Conservation (phyloP, 2,797 vertebrate genomes). For the Hemitrygon akajei region DNA sequence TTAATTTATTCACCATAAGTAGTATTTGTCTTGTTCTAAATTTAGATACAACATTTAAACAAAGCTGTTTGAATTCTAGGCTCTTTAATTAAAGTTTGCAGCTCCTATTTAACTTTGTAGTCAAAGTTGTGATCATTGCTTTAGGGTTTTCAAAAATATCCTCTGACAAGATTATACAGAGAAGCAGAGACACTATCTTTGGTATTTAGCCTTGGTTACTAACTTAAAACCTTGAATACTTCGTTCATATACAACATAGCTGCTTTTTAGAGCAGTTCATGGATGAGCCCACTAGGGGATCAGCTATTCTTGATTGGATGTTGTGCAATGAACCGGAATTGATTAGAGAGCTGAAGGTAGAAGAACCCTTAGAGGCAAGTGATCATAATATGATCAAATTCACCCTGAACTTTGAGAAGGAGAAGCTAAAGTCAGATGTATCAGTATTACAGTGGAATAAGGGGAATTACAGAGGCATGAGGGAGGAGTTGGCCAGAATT, state of each 20-base stretch:
- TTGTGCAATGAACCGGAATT: too few relatives aligned
- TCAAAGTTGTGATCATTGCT: background rate
- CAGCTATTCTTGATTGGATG: too few relatives aligned
- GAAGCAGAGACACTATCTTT: background rate
- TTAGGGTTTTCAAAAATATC: background rate
- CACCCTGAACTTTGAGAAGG: too few relatives aligned
- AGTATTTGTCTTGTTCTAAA: conserved; percentile 13
- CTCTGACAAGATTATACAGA: background rate
- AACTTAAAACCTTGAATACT: background rate
- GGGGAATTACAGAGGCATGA: too few relatives aligned
- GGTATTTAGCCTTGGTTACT: background rate
- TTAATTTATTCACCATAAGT: background rate
- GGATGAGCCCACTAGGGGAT: too few relatives aligned
- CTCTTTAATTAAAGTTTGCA: conserved; percentile 14
- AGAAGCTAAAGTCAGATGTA: too few relatives aligned
- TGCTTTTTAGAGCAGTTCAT: too few relatives aligned
- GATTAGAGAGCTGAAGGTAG: too few relatives aligned
- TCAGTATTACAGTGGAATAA: too few relatives aligned
- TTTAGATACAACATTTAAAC: background rate
- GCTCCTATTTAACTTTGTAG: background rate
- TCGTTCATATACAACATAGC: background rate
- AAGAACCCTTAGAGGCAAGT: too few relatives aligned
- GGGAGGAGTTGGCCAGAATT: too few relatives aligned
- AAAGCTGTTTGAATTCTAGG: background rate
- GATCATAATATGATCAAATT: too few relatives aligned